Percentiles rank a stretch among this genome's conserved stretches.
Conservation (phyloP, 2,113 vertebrate species). For the Platanista minor region DNA sequence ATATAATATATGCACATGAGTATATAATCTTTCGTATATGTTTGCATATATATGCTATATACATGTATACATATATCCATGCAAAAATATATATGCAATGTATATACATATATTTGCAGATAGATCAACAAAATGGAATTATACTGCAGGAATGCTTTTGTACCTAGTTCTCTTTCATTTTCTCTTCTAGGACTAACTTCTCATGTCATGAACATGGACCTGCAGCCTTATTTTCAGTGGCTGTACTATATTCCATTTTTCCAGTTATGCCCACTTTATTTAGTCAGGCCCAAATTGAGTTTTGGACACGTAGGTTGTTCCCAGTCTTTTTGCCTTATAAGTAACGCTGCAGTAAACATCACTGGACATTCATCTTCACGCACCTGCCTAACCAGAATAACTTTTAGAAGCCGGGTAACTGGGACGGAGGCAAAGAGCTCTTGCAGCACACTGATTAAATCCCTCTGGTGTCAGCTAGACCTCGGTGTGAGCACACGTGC, state of each 20-base stretch:
- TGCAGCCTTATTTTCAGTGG: neutral
- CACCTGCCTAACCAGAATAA: no score
- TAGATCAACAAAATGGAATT: neutral
- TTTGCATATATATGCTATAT: neutral
- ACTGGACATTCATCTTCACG: rapidly evolving
- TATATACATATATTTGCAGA: neutral
- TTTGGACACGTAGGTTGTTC: neutral
- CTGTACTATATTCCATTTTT: neutral
- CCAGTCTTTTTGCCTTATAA: neutral
- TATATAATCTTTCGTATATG: neutral
- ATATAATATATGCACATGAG: neutral
- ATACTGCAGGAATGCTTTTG: neutral
- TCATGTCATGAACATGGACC: rapidly evolving
- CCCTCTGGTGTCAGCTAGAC: neutral
- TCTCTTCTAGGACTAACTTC: neutral
- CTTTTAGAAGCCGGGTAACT: neutral
- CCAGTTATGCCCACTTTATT: neutral
- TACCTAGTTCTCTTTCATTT: neutral
- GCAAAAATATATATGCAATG: neutral
- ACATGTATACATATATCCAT: neutral
- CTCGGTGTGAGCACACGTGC: rapidly evolving
- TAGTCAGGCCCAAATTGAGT: neutral
- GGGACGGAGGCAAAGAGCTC: neutral
- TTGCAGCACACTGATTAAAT: neutral
- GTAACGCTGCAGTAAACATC: neutral